Base-by-base conservation (phyloP, 2,797 vertebrate species). In the Galaxias olidus region DNA sequence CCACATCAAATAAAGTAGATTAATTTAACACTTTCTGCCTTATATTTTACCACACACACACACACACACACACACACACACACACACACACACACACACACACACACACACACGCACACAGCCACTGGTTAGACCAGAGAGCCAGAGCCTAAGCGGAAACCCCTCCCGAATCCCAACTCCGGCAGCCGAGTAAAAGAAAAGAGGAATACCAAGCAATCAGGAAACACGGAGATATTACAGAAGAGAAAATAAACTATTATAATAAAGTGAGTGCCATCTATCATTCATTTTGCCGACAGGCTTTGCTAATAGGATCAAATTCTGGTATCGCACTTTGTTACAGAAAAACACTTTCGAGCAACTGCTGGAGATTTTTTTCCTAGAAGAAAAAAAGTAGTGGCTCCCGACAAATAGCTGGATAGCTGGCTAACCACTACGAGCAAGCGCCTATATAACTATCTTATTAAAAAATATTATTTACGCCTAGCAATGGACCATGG, bases 131-230 rank as follows among this genome's bases (percentile, higher is more conserved):
- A 47, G 49, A 51, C 59, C 49, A 65, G 60, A 14, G 58, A 47
- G 45, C 44, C 60, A 51, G 48, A 51, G 60, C 79, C 71, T 56
- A 69, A 79, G 76, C 83, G 83, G 83, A 85, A 85, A 78, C 83
- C 74, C 83, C 83, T 80, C 83, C 83, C 81, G 81, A 80, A 66
- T 80, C 77, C 76, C 67, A 73, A 69, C 76, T 79, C 77, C 72
- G 76, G 77, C 73, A 71, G 65, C 65, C 71, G 69, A 68, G 58
- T 52, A 61, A 75, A 74, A 74, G 71, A 77, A 78, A 77, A 81
- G 72, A 75, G 76, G 70, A 78, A 80, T 72, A 77, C 69, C 57
- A 46, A 79, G 73, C 61, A 76, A 73, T 75, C 80, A 78, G 83
- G 80, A 83, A 83, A 81, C 83, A 69, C 67, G 64, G 68, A 73